Percentiles rank a stretch among this genome's conserved stretches.
These are phyloP conservation scores for Aphelenchoides avenae DNA, from an alignment of 1,140 invertebrate species.

Conservation along the genomic window DNA sequence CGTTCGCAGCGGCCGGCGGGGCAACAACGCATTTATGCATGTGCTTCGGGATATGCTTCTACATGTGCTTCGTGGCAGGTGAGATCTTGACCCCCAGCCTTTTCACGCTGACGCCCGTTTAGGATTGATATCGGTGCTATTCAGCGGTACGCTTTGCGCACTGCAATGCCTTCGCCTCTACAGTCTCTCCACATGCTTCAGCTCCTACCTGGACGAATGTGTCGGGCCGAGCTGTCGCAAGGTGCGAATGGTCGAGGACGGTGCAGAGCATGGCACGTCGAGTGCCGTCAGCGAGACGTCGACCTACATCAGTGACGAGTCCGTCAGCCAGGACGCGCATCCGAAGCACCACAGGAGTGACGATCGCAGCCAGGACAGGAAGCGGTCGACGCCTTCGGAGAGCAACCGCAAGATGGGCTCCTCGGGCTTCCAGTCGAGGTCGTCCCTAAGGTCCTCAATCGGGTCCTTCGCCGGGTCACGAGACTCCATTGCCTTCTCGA, in stretches of 20 bases:
- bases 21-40: constrained; percentile 25
- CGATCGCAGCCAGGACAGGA: background rate
- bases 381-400: too few species aligned
- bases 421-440: background rate
- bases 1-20: constrained; percentile 35
- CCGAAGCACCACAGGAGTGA: background rate
- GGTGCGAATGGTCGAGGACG: constrained; percentile 7
- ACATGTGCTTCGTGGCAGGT: constrained; percentile 51
- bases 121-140: constrained; percentile 48
- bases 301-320: background rate
- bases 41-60: constrained; percentile 48
- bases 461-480: too few species aligned
- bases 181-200: constrained; percentile 50
- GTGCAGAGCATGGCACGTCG: background rate
- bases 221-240: constrained; percentile 44
- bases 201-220: constrained; percentile 40
- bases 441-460: background rate
- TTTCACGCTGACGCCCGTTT: constrained; percentile 14
- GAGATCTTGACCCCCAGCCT: constrained; percentile 2
- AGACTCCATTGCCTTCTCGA: too few species aligned
- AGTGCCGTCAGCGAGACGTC: too few species aligned
- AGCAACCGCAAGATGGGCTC: too few species aligned
- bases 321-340: background rate
- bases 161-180: constrained; percentile 54
- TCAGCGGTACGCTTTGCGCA: constrained; percentile 29